Percentiles rank a stretch among this genome's conserved stretches.
These are phyloP conservation scores for Anabas testudineus DNA, from an alignment of 2,797 vertebrate genomes.

Conservation along the genomic window DNA sequence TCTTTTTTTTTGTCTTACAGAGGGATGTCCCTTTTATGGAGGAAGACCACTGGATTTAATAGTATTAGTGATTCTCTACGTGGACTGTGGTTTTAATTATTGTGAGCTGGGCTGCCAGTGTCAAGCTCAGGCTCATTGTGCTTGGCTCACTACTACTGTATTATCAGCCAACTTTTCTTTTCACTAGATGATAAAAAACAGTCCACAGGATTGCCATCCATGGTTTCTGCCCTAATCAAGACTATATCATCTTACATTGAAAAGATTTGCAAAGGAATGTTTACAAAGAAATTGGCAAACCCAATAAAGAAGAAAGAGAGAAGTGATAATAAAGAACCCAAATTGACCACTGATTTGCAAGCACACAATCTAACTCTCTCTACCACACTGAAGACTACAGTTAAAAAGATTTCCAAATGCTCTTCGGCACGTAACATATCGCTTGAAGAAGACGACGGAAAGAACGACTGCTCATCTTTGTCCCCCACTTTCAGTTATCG, in stretches of 20 bases:
- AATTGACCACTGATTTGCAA: conserved; percentile 86
- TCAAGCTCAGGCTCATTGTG: conserved; percentile 63
- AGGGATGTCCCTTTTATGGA: conserved; percentile 68
- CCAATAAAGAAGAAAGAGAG: conserved; percentile 95
- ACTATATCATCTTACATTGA: conserved; percentile 92
- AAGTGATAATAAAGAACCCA: conserved; percentile 90
- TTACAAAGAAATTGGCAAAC: conserved; percentile 99
- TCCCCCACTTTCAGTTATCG: conserved; percentile 98
- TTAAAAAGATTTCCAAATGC: conserved; percentile 95
- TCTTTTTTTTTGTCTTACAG: conserved; percentile 72
- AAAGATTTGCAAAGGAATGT: conserved; percentile 99
- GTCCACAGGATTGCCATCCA: conserved; percentile 87
- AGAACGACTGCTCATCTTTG: conserved; percentile 92
- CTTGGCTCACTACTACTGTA: conserved; percentile 56
- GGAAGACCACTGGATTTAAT: conserved; percentile 76
- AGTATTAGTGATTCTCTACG: conserved; percentile 53
- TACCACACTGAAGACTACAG: conserved; percentile 93
- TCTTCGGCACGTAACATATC: conserved; percentile 93
- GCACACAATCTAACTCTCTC: conserved; percentile 90
- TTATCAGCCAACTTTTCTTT: conserved; percentile 64
- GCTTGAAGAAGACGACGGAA: conserved; percentile 88
- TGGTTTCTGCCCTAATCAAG: conserved; percentile 96
- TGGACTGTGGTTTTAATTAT: conserved; percentile 61
- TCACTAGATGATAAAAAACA: conserved; percentile 75
- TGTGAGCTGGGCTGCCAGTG: conserved; percentile 60